Percentiles rank a stretch among this genome's conserved stretches.
Conservation (phyloP, 2,113 vertebrate species). For the Colaptes auratus region DNA sequence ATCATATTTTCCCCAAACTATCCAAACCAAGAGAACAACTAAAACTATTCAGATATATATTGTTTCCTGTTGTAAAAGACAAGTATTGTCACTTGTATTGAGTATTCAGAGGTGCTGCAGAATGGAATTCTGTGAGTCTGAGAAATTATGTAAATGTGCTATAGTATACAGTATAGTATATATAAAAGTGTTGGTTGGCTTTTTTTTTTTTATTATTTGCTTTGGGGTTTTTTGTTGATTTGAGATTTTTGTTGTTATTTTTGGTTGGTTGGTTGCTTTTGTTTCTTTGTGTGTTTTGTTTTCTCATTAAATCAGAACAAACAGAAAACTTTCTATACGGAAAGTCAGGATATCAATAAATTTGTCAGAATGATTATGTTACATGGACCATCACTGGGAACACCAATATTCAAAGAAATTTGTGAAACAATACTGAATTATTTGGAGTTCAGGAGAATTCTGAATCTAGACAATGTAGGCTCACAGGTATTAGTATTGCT, state of each 20-base stretch:
- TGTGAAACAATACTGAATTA: neutral
- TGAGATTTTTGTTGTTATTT: no score
- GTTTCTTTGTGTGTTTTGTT: neutral
- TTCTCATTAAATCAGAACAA: neutral
- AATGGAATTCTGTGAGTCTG: neutral
- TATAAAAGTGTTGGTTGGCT: no score
- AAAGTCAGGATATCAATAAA: neutral
- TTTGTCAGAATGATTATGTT: neutral
- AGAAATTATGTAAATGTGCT: neutral
- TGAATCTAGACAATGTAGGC: neutral
- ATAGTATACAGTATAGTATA: no score
- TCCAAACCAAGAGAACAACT: neutral
- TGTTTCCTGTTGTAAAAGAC: neutral
- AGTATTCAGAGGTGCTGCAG: neutral
- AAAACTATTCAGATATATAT: neutral
- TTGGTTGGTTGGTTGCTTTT: no score
- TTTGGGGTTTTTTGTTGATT: no score
- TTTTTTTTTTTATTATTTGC: no score
- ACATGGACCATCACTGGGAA: accelerated
- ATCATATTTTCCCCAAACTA: neutral
- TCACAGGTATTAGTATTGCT: neutral
- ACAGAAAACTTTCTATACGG: neutral
- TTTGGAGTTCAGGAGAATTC: neutral
- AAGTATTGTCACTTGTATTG: neutral
- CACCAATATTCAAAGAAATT: neutral